Percentiles rank a stretch among this genome's conserved stretches.
These are phyloP conservation scores for Thumatha senex DNA, from an alignment of 2,888 invertebrate species.

Conservation along the genomic window DNA sequence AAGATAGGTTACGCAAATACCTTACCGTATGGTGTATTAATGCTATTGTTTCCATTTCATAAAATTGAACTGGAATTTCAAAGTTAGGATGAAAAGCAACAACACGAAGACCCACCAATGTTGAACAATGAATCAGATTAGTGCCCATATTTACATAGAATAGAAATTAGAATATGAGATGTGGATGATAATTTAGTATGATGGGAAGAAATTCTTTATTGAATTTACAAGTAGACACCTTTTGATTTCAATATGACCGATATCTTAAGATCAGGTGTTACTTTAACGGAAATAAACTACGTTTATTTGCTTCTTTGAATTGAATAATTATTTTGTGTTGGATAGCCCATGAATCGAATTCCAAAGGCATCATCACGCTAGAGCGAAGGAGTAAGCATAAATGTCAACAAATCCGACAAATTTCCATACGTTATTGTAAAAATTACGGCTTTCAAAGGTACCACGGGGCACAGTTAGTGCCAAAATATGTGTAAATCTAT, in stretches of 20 bases:
- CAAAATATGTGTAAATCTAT: no score
- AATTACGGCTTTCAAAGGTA: no score
- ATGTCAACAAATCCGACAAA: no score
- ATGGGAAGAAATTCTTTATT: slow-evolving; percentile 39
- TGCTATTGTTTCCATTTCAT: slow-evolving; percentile 45
- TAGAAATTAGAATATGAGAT: slow-evolving; percentile 46
- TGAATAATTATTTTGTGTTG: no score
- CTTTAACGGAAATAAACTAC: neutral
- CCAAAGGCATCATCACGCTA: no score
- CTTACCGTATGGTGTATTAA: slow-evolving; percentile 23
- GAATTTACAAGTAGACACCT: slow-evolving; percentile 24
- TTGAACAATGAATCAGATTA: slow-evolving; percentile 33
- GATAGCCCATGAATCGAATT: no score
- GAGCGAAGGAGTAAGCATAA: no score
- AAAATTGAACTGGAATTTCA: slow-evolving; percentile 39
- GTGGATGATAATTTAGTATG: slow-evolving; percentile 41
- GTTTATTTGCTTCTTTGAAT: no score
- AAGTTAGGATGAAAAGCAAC: slow-evolving; percentile 29
- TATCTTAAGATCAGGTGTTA: slow-evolving; percentile 16
- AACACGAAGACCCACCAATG: slow-evolving; percentile 38
- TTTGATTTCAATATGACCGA: slow-evolving; percentile 16
- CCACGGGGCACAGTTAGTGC: no score
- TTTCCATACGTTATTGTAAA: no score
- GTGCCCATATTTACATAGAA: slow-evolving; percentile 46
- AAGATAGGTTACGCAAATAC: slow-evolving; percentile 25